Evolutionary conservation across 2,888 invertebrate species (phyloP), one percentile per base, ranked within the genome.

Genomic region (Ischnus inquisitorius): DNA sequence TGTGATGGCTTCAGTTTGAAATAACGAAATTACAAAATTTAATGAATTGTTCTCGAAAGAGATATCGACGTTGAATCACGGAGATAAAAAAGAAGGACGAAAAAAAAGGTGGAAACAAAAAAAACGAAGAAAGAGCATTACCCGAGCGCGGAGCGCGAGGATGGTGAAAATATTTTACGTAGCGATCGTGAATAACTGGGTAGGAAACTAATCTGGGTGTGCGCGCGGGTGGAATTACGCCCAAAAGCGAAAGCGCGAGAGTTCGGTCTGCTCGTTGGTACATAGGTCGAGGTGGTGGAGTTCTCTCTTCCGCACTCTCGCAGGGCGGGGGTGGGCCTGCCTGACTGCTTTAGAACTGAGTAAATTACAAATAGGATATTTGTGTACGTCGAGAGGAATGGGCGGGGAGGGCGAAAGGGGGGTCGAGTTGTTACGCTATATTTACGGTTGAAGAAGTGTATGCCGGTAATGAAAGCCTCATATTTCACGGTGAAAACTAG

Each of bases 331-430:
- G 6, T 3, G 48, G 16, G 54, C 2, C 22, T 54, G 60, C 72
- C 72, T 41, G 60, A 43, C 57, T 72, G 72, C 60, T 72, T 72
- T 72, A 60, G 72, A 72, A 60, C 69, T 39, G 64, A 69, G 81
- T 81, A 81, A 81, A 81, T 81, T 81, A 81, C 81, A 54, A 81
- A 76, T 76, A 76, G 62, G 54, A 64, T 75, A 64, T 69, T 75
- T 76, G 64, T 51, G 68, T 76, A 60, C 76, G 60, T 41, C 22
- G 54, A 8, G 34, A 8, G 34, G 34, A 4, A 5, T 1, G 34
- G 2, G 2, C 4, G 5, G 34, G 2, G 34, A 34, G 2, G 34
- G 54, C 54, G 54, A 10, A 10, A 19, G 54, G 54, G 12, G 60
- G 75, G 62, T 76, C 68, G 43, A 69, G 46, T 62, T 41, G 72